These are phyloP conservation scores for Eulemur mongoz DNA, from an alignment of 2,797 vertebrate genomes.

Conservation along the genomic window DNA sequence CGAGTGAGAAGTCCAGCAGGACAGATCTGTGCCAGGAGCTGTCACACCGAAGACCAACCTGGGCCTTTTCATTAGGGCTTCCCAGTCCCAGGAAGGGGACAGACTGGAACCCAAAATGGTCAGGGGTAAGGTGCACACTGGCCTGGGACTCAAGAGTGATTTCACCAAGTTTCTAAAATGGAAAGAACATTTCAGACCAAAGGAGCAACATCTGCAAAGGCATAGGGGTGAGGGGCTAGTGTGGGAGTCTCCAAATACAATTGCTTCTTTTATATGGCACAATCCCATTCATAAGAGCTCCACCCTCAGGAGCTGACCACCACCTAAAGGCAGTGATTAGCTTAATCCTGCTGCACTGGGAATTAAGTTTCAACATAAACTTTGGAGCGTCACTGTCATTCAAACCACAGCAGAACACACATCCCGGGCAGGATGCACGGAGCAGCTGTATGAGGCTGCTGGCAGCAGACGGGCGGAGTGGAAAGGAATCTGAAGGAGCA, in stretches of 20 bases:
- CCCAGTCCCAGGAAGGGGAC: no score
- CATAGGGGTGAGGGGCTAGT: background rate
- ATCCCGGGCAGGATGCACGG: accelerated
- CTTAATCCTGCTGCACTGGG: background rate
- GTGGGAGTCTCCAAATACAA: background rate
- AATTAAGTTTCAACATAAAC: no score
- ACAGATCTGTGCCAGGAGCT: background rate
- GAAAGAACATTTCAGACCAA: background rate
- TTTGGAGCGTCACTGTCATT: background rate
- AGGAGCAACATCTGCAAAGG: no score
- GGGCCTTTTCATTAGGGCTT: background rate
- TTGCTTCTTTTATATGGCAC: background rate
- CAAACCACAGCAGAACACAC: background rate
- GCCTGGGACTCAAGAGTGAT: background rate
- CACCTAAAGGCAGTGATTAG: background rate
- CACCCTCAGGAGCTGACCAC: background rate
- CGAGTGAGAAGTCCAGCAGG: background rate
- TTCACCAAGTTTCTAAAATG: background rate
- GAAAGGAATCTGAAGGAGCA: accelerated
- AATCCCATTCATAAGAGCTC: background rate
- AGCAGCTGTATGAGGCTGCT: no score
- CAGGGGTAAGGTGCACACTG: no score
- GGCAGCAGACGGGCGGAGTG: accelerated
- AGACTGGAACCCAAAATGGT: background rate
- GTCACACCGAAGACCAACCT: accelerated